Conservation (phyloP, 2,888 invertebrate species). For the Eupeodes luniger region DNA sequence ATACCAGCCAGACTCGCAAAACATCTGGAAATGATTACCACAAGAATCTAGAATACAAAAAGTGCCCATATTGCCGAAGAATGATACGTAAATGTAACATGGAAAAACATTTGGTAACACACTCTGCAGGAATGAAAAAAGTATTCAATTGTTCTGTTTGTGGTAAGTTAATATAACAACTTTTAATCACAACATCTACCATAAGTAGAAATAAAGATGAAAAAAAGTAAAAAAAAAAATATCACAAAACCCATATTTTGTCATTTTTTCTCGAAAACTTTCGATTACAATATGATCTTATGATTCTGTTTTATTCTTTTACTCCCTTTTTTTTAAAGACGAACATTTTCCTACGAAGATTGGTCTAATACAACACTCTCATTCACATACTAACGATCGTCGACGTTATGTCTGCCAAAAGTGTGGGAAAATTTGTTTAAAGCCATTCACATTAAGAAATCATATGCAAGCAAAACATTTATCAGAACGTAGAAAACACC, state of each 20-base stretch:
- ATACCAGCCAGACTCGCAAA: constrained; percentile 7
- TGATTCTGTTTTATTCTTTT: not conserved
- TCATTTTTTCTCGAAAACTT: not conserved
- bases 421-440: constrained; percentile 54
- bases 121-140: not conserved
- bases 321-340: constrained; percentile 9
- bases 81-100: constrained; percentile 17
- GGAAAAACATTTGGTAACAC: constrained; percentile 20
- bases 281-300: not conserved
- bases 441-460: constrained; percentile 35
- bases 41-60: constrained; percentile 26
- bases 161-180: not conserved
- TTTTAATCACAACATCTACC: not conserved
- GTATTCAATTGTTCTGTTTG: constrained; percentile 27
- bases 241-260: not conserved
- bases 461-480: constrained; percentile 56
- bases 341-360: constrained; percentile 22
- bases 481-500: constrained; percentile 57
- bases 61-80: constrained; percentile 35
- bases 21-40: constrained; percentile 12
- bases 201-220: not conserved
- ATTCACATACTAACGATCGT: constrained; percentile 1
- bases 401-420: constrained; percentile 42
- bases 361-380: constrained; percentile 35
- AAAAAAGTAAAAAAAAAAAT: not conserved